Evolutionary conservation across 2,888 invertebrate genomes (phyloP).

Genomic region (Chymomyza caudatula): DNA sequence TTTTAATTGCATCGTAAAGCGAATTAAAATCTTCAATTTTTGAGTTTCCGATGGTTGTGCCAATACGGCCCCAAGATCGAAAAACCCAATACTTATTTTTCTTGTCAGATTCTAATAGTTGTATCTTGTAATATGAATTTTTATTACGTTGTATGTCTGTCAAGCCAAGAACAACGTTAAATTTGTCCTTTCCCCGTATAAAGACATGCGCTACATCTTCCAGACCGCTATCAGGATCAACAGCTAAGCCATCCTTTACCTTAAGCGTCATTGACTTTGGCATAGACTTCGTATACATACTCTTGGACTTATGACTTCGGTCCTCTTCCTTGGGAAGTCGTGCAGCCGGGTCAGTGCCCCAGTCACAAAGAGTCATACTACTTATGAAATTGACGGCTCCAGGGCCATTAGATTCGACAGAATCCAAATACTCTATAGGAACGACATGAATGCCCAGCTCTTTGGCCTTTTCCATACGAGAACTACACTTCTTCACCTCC

Average conservation of each 20-base stretch:
- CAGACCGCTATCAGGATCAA: constrained; percentile 93
- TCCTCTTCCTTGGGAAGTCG: constrained; percentile 79
- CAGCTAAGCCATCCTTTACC: constrained; percentile 90
- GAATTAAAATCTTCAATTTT: constrained; percentile 80
- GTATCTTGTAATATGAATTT: constrained; percentile 97
- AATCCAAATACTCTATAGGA: constrained; percentile 86
- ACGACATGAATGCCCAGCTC: constrained; percentile 88
- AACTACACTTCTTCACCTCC: constrained; percentile 84
- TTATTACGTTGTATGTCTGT: constrained; percentile 92
- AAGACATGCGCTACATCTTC: constrained; percentile 90
- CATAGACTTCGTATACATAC: constrained; percentile 80
- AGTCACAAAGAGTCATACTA: constrained; percentile 86
- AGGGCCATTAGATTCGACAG: constrained; percentile 81
- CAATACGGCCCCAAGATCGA: constrained; percentile 97
- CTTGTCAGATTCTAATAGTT: constrained; percentile 88
- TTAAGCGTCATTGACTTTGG: constrained; percentile 83
- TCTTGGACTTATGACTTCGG: constrained; percentile 82
- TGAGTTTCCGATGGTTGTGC: constrained; percentile 91
- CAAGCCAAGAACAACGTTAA: constrained; percentile 88
- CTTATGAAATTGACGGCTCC: constrained; percentile 83
- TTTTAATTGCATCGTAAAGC: constrained; percentile 80
- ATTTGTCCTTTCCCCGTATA: constrained; percentile 80
- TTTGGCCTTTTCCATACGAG: constrained; percentile 83
- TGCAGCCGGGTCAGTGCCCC: constrained; percentile 85
- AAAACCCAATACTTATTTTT: constrained; percentile 86